Conservation (phyloP, 1,140 invertebrate genomes). For the Phenacoccus solenopsis region DNA sequence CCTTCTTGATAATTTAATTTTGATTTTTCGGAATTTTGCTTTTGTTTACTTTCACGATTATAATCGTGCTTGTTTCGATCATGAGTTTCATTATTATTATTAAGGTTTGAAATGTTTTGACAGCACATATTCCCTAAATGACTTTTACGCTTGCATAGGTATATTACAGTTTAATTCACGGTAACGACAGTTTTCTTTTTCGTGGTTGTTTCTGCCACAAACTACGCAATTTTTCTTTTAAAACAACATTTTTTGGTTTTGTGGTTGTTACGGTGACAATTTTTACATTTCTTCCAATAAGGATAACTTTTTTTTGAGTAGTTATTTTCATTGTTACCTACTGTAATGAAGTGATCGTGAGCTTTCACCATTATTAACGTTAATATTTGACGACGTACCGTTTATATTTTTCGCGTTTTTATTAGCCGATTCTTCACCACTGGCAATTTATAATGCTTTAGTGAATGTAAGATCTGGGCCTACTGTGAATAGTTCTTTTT, state of each 20-base stretch:
- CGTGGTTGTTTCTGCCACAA: neutral
- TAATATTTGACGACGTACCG: no score
- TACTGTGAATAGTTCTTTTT: slow-evolving; percentile 6
- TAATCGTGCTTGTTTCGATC: no score
- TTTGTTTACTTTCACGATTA: no score
- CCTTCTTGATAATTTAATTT: no score
- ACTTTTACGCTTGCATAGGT: neutral
- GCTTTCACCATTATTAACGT: neutral
- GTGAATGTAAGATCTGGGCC: neutral
- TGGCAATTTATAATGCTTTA: neutral
- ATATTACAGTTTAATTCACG: neutral
- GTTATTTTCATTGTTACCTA: neutral
- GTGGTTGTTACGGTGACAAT: no score
- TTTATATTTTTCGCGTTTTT: neutral
- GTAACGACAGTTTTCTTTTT: neutral
- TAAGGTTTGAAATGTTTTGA: no score
- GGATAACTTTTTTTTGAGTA: neutral
- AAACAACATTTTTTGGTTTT: neutral
- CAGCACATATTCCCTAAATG: neutral
- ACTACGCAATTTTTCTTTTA: neutral
- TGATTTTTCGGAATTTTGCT: no score
- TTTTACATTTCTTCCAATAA: no score
- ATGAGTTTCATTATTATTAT: no score
- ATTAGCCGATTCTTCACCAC: neutral
- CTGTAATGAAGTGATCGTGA: neutral